Evolutionary conservation across 2,888 invertebrate species (phyloP), one percentile per base, ranked within the genome.

Genomic region (Marronus borbonicus): DNA sequence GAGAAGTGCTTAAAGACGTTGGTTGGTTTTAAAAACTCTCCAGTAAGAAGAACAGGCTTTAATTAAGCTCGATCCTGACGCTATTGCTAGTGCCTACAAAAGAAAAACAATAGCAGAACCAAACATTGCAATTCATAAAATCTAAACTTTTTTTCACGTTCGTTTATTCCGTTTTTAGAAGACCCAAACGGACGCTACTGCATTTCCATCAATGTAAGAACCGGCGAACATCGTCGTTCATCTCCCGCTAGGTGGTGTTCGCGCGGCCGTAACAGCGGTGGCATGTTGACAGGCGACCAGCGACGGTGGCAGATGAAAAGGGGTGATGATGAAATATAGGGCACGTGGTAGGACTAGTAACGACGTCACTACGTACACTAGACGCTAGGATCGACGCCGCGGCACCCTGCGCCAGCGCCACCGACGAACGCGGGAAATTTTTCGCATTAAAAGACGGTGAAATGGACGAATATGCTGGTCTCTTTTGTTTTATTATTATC

Each of bases 321-420:
- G 90, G 90, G 90, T 91, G 92, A 92, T 91, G 92, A 92, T 92
- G 92, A 92, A 92, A 92, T 92, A 92, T 92, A 91, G 92, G 91
- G 91, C 92, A 92, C 92, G 92, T 92, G 92, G 92, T 92, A 91
- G 91, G 92, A 92, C 92, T 92, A 90, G 91, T 91, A 92, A 92
- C 92, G 92, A 92, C 92, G 92, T 91, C 91, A 90, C 90, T 90
- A 58, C 20, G 90, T 89, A 20, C 5, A 20, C 17, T 17, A 58
- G 55, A 58, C 20, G 90, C 89, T 58, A 1, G 88, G 85, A 85
- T 85, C 87, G 87, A 86, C 88, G 86, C 85, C 86, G 85, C 85
- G 86, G 89, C 90, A 89, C 90, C 86, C 85, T 85, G 10, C 12
- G 1, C 24, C 20, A 58, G 20, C 55, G 55, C 55, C 55, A 58